Evolutionary conservation across 37 sponge, comb jelly and placozoan genomes (phyloP).

Genomic region (Chondrosia reniformis): DNA sequence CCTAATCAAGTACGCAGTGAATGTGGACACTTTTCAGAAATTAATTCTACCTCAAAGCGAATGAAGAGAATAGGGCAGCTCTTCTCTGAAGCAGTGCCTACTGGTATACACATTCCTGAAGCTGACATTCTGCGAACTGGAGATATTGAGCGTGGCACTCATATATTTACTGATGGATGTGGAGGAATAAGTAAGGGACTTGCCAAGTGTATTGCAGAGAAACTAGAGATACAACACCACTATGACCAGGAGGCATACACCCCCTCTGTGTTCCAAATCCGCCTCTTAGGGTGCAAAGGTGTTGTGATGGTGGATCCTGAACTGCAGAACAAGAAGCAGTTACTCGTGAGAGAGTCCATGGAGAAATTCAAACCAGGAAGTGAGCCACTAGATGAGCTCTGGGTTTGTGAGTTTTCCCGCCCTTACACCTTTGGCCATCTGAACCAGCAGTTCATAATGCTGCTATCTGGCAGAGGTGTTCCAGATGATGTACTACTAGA

Average conservation of each 20-base stretch:
- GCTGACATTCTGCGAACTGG: slow-evolving; percentile 26
- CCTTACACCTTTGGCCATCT: slow-evolving; percentile 73
- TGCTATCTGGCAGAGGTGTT: slow-evolving; percentile 72
- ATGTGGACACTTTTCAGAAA: slow-evolving; percentile 45
- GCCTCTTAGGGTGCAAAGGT: slow-evolving; percentile 79
- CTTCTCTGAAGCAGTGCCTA: slow-evolving; percentile 56
- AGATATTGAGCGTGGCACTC: slow-evolving; percentile 45
- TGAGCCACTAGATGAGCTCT: slow-evolving; percentile 45
- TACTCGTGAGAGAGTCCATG: slow-evolving; percentile 65
- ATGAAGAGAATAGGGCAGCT: slow-evolving; percentile 75
- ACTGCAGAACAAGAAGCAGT: neutral
- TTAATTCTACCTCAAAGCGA: slow-evolving; percentile 48
- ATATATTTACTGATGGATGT: slow-evolving; percentile 84
- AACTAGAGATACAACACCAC: slow-evolving; percentile 14
- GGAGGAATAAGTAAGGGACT: slow-evolving; percentile 44
- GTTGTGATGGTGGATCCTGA: slow-evolving; percentile 45
- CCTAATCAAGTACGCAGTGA: slow-evolving; percentile 27
- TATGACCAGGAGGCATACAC: slow-evolving; percentile 30
- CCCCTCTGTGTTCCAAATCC: slow-evolving; percentile 75
- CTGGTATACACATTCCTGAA: slow-evolving; percentile 32
- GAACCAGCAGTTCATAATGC: slow-evolving; percentile 73
- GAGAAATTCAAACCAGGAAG: slow-evolving; percentile 58
- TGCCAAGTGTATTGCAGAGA: slow-evolving; percentile 32
- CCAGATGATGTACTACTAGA: slow-evolving; percentile 53
- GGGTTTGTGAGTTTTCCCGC: slow-evolving; percentile 70